Percentiles rank a stretch among this genome's conserved stretches.
Evolutionary conservation across 2,113 vertebrate species (phyloP).

Genomic region (Pongo abelii): DNA sequence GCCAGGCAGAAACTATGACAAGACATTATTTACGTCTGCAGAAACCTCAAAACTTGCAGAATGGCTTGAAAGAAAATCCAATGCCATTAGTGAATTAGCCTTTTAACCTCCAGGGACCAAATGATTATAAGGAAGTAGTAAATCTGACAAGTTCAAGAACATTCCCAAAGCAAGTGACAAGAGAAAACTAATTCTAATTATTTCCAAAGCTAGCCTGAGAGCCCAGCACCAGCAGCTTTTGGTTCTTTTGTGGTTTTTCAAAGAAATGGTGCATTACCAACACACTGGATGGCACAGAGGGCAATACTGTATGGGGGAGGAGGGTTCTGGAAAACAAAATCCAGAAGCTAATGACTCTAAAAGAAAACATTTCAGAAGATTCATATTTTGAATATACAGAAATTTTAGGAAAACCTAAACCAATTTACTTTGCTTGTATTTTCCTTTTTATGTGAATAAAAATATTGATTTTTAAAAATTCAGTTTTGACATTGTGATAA

Average conservation of each 20-base stretch:
- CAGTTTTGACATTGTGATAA: background rate
- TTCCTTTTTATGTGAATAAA: conserved; percentile 5
- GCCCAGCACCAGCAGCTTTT: background rate
- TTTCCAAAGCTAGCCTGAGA: background rate
- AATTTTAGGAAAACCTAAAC: conserved; percentile 28
- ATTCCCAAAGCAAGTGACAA: background rate
- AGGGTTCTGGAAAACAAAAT: background rate
- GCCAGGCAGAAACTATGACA: background rate
- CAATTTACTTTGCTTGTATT: conserved; percentile 10
- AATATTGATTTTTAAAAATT: too few relatives aligned
- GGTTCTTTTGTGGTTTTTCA: background rate
- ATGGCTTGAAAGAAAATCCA: conserved; percentile 11
- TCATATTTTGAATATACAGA: conserved; percentile 34
- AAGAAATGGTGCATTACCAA: background rate
- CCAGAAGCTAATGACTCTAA: background rate
- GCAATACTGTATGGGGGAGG: background rate
- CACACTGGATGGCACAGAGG: background rate
- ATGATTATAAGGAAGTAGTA: background rate
- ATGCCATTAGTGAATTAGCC: background rate
- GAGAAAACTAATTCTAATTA: background rate
- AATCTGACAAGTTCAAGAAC: background rate
- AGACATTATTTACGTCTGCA: background rate
- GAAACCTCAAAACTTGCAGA: conserved; percentile 2
- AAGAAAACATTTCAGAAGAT: background rate
- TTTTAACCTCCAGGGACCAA: conserved; percentile 26